Evolutionary conservation across 2,888 invertebrate species (phyloP), one percentile per base, ranked within the genome.

Genomic region (Ypsolopha sequella): DNA sequence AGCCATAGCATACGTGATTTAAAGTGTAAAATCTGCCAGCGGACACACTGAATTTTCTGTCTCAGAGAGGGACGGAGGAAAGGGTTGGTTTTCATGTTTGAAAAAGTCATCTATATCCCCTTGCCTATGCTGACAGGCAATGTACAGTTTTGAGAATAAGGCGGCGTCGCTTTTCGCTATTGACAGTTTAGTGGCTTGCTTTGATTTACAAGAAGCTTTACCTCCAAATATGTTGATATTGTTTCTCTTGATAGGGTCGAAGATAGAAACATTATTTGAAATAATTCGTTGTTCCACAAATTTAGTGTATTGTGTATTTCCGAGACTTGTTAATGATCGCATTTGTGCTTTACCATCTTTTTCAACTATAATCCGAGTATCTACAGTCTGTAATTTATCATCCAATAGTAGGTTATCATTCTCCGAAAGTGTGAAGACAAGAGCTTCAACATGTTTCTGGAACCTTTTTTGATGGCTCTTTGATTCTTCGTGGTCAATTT

Each of bases 401-500:
- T 52, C 49, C 48, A 48, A 47, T 44, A 53, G 50, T 53, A 43
- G 47, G 53, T 50, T 53, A 50, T 46, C 41, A 48, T 50, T 53
- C 50, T 50, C 53, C 48, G 48, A 48, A 48, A 50, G 46, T 48
- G 53, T 53, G 47, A 35, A 47, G 50, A 51, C 41, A 47, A 53
- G 48, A 51, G 53, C 50, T 51, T 53, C 47, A 47, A 53, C 53
- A 53, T 51, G 51, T 41, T 49, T 52, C 46, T 54, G 52, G 49
- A 54, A 52, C 54, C 52, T 54, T 54, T 52, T 52, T 54, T 51
- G 54, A 52, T 52, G 52, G 52, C 51, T 51, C 52, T 54, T 45
- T 48, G 52, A 52, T 54, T 54, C 51, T 54, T 52, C 52, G 51
- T 52, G 54, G 50, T 54, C 50, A 46, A 45, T 24, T 52, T 52